A percentile compares a stretch with the other conserved stretches of the same genome.
Evolutionary conservation across 2,888 invertebrate species (phyloP).

Genomic region (Drosophila peninsularis): DNA sequence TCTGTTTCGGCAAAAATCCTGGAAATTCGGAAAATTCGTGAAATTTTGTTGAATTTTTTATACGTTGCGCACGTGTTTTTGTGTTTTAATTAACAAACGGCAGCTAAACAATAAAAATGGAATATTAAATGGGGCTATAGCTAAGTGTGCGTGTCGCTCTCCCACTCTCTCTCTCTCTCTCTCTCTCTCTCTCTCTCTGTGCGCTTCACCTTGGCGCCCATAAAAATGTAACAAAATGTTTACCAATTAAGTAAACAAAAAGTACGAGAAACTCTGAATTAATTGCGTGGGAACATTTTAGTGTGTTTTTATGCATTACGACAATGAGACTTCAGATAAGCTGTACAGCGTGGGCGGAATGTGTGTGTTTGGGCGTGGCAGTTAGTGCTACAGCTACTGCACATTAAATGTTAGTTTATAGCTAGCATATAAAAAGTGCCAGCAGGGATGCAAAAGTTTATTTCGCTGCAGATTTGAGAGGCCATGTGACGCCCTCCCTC

Average conservation of each 20-base stretch:
- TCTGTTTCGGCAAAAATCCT: slow-evolving; percentile 2
- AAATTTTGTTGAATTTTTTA: slow-evolving; percentile 68
- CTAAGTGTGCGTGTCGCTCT: slow-evolving; percentile 20
- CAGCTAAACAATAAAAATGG: slow-evolving; percentile 76
- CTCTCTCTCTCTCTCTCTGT: slow-evolving; percentile 17
- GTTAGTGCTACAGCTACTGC: slow-evolving; percentile 35
- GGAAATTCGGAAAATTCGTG: slow-evolving; percentile 4
- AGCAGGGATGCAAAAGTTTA: slow-evolving; percentile 53
- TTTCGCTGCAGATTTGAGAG: slow-evolving; percentile 64
- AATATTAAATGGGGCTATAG: slow-evolving; percentile 65
- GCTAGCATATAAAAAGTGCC: slow-evolving; percentile 54
- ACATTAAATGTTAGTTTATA: slow-evolving; percentile 69
- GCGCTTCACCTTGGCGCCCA: slow-evolving; percentile 71
- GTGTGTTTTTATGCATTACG: slow-evolving; percentile 79
- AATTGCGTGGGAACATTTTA: slow-evolving; percentile 79
- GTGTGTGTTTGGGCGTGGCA: slow-evolving; percentile 22
- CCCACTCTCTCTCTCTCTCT: slow-evolving; percentile 12
- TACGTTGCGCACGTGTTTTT: slow-evolving; percentile 78
- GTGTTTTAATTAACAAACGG: slow-evolving; percentile 79
- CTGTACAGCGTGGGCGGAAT: neutral
- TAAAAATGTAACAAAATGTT: slow-evolving; percentile 80
- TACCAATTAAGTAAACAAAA: slow-evolving; percentile 81
- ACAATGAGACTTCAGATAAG: slow-evolving; percentile 46
- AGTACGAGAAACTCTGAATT: slow-evolving; percentile 69
- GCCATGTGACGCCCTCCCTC: slow-evolving; percentile 13